Conservation (phyloP, 2,888 invertebrate genomes). For the Acronicta leporina region DNA sequence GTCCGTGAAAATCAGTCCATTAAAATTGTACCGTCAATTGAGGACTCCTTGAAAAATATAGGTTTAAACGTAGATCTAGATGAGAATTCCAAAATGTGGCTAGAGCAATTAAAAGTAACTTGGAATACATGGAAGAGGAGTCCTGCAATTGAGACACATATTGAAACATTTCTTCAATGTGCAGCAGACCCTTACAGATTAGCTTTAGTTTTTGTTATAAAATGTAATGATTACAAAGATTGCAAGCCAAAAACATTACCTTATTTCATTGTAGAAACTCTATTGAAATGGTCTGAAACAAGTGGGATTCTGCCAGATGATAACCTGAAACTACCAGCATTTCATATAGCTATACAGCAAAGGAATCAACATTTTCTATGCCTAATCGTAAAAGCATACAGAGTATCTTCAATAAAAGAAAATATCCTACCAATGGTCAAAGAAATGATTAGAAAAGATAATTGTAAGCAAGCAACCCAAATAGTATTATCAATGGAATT, state of each 20-base stretch:
- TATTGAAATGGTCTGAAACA: constrained; percentile 85
- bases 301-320: constrained; percentile 77
- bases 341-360: constrained; percentile 92
- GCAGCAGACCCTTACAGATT: constrained; percentile 90
- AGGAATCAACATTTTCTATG: constrained; percentile 90
- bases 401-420: constrained; percentile 90
- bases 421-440: constrained; percentile 90
- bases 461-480: constrained; percentile 93
- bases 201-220: constrained; percentile 89
- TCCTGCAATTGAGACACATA: constrained; percentile 81
- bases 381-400: constrained; percentile 90
- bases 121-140: constrained; percentile 89
- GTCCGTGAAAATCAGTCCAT: constrained; percentile 78
- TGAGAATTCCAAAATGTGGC: constrained; percentile 74
- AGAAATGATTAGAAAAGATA: constrained; percentile 83
- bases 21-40: constrained; percentile 84
- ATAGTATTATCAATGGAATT: constrained; percentile 91
- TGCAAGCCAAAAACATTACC: constrained; percentile 90
- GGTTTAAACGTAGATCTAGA: constrained; percentile 84
- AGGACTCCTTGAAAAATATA: constrained; percentile 75
- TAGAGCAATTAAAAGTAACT: constrained; percentile 77
- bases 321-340: constrained; percentile 91
- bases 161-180: constrained; percentile 83
- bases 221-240: constrained; percentile 90
- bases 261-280: constrained; percentile 90